Evolutionary conservation across 2,888 invertebrate species (phyloP).

Genomic region (Tiliacea aurago): DNA sequence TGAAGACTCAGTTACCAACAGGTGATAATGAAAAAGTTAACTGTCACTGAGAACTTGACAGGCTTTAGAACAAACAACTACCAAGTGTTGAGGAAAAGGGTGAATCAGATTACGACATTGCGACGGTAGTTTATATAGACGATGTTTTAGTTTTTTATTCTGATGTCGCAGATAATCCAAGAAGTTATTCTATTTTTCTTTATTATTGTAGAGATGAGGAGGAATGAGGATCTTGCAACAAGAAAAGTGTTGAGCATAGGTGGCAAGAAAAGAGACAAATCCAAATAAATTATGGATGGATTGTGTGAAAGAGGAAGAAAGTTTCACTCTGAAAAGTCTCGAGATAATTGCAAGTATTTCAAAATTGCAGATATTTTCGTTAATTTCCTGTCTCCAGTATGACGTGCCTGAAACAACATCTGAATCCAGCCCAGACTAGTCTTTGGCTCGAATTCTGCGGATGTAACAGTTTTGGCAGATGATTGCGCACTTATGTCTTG

Average conservation of each 20-base stretch:
- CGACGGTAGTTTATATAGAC: conserved; percentile 13
- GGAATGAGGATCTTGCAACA: not conserved
- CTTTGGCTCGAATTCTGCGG: conserved; percentile 40
- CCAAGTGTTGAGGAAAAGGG: conserved; percentile 28
- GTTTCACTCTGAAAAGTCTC: not conserved
- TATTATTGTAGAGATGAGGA: not conserved
- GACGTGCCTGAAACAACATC: conserved; percentile 14
- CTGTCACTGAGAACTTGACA: conserved; percentile 53
- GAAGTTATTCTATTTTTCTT: not conserved
- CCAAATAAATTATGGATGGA: not conserved
- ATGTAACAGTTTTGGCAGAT: conserved; percentile 59
- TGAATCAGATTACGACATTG: conserved; percentile 32
- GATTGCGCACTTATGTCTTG: conserved; percentile 48
- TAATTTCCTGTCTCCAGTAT: conserved; percentile 1
- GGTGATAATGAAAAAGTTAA: conserved; percentile 68
- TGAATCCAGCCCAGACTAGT: conserved; percentile 39
- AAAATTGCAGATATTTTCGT: not conserved
- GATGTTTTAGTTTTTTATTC: conserved; percentile 7
- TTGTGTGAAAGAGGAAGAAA: not conserved
- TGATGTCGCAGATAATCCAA: not conserved
- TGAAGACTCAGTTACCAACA: conserved; percentile 57
- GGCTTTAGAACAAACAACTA: conserved; percentile 53
- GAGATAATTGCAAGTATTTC: not conserved
- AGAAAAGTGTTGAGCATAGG: not conserved
- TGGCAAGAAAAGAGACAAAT: not conserved